phyloP scores from a whole-genome alignment of 2,113 vertebrate species.

The Glaucomys volans region DNA sequence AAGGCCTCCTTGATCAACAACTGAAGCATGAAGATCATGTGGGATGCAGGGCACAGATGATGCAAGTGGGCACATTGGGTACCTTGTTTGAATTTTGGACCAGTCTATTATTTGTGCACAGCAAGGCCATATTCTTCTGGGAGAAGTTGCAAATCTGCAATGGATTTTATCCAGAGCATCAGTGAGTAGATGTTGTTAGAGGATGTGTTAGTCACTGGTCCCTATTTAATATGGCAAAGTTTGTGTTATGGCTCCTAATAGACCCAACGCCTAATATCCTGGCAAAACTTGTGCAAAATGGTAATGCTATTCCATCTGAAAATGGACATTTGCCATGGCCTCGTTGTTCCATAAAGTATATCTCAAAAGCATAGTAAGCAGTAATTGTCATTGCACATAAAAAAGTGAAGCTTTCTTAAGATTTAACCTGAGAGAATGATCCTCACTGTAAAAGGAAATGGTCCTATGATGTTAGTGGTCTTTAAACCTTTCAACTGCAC shows the following conservation, averaged over 20 bases:
- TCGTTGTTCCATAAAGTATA: neutral
- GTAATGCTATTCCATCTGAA: slow-evolving; percentile 38
- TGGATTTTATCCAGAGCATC: neutral
- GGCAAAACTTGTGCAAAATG: neutral
- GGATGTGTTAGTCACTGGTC: neutral
- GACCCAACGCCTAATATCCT: neutral
- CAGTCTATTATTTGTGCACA: neutral
- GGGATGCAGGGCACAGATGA: neutral
- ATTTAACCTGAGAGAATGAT: slow-evolving; percentile 24
- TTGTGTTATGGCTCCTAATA: neutral
- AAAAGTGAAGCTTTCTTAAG: slow-evolving; percentile 1
- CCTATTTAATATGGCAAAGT: slow-evolving; percentile 15
- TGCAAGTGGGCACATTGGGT: neutral
- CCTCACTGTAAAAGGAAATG: slow-evolving; percentile 9
- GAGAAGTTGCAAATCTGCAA: neutral
- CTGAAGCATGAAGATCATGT: neutral
- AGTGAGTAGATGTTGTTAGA: neutral
- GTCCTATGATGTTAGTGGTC: neutral
- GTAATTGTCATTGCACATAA: neutral
- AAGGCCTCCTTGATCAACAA: neutral
- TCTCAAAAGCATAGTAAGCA: neutral
- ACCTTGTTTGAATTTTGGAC: neutral
- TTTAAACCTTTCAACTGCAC: slow-evolving; percentile 8
- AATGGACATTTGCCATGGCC: neutral
- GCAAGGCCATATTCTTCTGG: neutral